Evolutionary conservation across 2,113 vertebrate genomes (phyloP), one percentile per base, ranked within the genome.

Genomic region (Halichoeres trimaculatus): DNA sequence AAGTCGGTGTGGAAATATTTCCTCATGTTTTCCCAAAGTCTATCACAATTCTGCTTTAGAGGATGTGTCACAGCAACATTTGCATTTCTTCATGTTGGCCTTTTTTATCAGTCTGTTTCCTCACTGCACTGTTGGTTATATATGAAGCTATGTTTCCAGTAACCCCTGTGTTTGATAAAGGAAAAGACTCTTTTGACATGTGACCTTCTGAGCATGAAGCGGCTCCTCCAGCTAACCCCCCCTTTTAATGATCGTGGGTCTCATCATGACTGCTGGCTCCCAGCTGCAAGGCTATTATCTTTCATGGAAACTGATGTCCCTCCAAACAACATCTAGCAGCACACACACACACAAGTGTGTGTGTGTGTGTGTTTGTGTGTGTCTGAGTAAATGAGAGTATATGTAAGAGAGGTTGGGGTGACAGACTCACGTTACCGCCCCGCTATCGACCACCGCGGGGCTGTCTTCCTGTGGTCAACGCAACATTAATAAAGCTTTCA

Each of bases 211-310:
- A 70, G 54, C 73, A 65, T 53, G 60, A 59, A 36, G 52, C 20
- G 48, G 19, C n/a, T 82, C 38, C 64, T 79, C 38, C 34, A n/a
- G n/a, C n/a, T n/a, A n/a, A n/a, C n/a, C n/a, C 38, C 35, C 70
- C 36, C 80, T 51, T 67, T 59, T 64, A 76, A 78, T 76, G 80
- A 81, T 70, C 19, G 59, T 55, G 69, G 70, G 53, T 41, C 76
- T 85, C 80, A 70, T 81, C 54, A 43, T 83, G 73, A 54, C 73
- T 72, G 66, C 54, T 68, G 54, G 67, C 64, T 75, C 63, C 83
- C 74, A 79, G 83, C 83, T 77, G 81, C 75, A 79, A 68, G 80
- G 75, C 61, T 80, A 65, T 87, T 74, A 62, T 87, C 58, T 76
- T 83, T 78, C 66, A 83, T 53, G 68, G 24, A 80, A 82, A 75